Percentiles rank a stretch among this genome's conserved stretches.
phyloP scores from a whole-genome alignment of 2,113 vertebrate genomes.

The Myrmophylax atrothorax region DNA sequence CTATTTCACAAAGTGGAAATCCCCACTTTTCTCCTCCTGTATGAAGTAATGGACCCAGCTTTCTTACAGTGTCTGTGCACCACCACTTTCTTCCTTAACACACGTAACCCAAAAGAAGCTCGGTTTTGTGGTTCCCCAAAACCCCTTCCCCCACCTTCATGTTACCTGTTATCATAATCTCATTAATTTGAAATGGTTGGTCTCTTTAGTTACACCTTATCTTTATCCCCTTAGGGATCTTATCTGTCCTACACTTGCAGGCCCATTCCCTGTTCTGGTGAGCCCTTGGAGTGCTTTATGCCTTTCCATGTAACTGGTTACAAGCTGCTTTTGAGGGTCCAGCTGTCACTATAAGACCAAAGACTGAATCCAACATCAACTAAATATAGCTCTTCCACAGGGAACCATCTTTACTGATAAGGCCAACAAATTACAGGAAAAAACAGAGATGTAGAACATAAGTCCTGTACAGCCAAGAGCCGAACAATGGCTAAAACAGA shows the following conservation, averaged over 20 bases:
- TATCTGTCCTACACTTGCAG: not conserved
- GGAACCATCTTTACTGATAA: slow-evolving; percentile 26
- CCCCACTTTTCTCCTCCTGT: not conserved
- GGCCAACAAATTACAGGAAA: slow-evolving; percentile 35
- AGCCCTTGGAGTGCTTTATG: not conserved
- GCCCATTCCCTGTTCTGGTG: not conserved
- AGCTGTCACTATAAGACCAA: not conserved
- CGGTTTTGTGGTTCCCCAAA: not conserved
- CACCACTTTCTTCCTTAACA: not conserved
- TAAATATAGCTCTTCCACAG: slow-evolving; percentile 19
- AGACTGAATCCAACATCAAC: not conserved
- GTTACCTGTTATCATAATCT: not conserved
- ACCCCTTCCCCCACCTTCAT: not conserved
- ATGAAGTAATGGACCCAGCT: not conserved
- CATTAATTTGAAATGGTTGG: not conserved
- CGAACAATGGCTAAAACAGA: slow-evolving; percentile 41
- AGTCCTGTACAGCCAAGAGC: slow-evolving; percentile 2
- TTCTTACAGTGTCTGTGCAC: not conserved
- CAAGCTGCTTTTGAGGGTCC: not conserved
- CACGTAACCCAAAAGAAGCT: not conserved
- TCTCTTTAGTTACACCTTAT: not conserved
- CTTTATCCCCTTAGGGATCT: not conserved
- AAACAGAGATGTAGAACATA: slow-evolving; percentile 28
- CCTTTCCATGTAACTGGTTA: not conserved
- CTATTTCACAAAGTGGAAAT: not conserved